phyloP scores from a whole-genome alignment of 1,140 invertebrate species.

The Calliphora vicina region DNA sequence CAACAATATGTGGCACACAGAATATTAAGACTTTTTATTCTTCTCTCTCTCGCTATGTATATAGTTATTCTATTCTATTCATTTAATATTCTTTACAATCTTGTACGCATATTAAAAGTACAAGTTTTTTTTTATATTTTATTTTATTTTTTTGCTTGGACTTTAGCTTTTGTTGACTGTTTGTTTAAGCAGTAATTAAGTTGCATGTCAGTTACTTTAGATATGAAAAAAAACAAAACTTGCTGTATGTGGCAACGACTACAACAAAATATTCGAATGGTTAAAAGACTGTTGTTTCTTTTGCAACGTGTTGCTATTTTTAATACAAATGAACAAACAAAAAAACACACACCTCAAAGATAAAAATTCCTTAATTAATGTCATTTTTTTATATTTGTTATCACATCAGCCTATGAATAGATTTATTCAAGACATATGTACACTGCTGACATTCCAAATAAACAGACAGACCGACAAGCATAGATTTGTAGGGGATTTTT shows the following conservation, averaged over 20 bases:
- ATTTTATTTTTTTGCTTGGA: background rate
- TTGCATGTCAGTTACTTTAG: constrained; percentile 22
- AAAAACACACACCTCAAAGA: constrained; percentile 26
- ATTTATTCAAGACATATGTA: constrained; percentile 12
- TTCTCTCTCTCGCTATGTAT: too few relatives aligned
- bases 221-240: too few relatives aligned
- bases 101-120: constrained; percentile 20
- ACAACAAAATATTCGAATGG: background rate
- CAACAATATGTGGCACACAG: background rate
- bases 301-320: constrained; percentile 22
- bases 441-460: too few relatives aligned
- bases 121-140: background rate
- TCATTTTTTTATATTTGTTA: constrained; percentile 2
- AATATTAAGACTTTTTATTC: background rate
- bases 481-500: too few relatives aligned
- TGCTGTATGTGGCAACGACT: background rate
- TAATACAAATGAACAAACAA: background rate
- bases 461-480: too few relatives aligned
- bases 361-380: constrained; percentile 30
- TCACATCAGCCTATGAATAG: constrained; percentile 21
- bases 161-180: background rate
- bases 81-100: background rate
- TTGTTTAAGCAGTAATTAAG: constrained; percentile 22
- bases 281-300: too few relatives aligned
- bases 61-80: background rate